Base-by-base conservation (phyloP, 1,140 invertebrate species). In the Drosophila jambulina region DNA sequence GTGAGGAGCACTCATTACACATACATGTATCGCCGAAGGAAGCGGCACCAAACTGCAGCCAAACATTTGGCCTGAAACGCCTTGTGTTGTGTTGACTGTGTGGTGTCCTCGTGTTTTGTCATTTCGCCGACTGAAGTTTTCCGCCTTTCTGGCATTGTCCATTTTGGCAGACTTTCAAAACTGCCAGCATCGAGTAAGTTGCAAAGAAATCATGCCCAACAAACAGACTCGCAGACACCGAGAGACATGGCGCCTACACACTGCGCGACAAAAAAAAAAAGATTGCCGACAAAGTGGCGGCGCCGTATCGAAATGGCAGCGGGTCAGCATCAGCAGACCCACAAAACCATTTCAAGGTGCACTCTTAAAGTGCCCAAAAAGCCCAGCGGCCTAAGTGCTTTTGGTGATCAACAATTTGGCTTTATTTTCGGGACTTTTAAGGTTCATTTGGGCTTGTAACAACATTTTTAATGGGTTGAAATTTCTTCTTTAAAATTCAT, bases 131-230 rank as follows among this genome's bases (percentile, higher is more conserved):
- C 36, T 48, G 54, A 71, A 74, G 42, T 72, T 74, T 74, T 72
- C 70, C 54, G 70, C 49, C 29, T 54, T 46, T 49, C 49, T 58
- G 49, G 61, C 46, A 65, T 65, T 62, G 82, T 63, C 64, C 75
- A 74, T 74, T 56, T 87, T 87, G 83, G 83, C 83, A 87, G 84
- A 49, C 77, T 74, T 80, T 87, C 83, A 87, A 83, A 85, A 84
- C 25, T 80, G 77, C 61, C 78, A 82, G 67, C 54, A 51, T 25
- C 53, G 42, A 54, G 62, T 62, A 70, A 75, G 40, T 59, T 43
- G 69, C 56, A 42, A 75, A 76, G 72, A 80, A 80, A 76, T 80
- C 78, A 78, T 68, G 69, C 59, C 54, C 68, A 75, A 63, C 53
- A 62, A 78, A 46, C 34, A 49, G 46, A 53, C 36, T 27, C 27